These are phyloP conservation scores for Pelusios castaneus DNA, from an alignment of 2,113 vertebrate species.

Conservation along the genomic window DNA sequence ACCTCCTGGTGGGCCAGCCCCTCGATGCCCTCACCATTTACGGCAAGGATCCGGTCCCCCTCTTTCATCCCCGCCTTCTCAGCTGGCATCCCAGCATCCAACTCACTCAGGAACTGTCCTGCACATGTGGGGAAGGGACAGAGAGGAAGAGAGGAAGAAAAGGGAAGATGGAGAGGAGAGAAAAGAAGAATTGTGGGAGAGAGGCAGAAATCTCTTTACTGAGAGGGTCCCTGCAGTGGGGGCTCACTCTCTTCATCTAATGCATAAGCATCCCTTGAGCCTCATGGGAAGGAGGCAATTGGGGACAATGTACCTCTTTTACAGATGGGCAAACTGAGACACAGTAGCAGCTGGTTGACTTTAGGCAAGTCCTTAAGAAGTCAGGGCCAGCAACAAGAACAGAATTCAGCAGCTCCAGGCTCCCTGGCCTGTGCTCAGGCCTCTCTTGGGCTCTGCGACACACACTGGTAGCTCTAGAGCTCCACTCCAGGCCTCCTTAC, in stretches of 20 bases:
- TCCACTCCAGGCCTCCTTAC: constrained; percentile 71
- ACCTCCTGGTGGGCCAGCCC: constrained; percentile 84
- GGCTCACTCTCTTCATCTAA: not conserved
- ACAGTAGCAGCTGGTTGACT: not conserved
- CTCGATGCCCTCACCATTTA: constrained; percentile 88
- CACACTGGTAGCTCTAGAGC: not conserved
- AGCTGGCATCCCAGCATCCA: constrained; percentile 87
- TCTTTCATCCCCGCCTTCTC: constrained; percentile 88
- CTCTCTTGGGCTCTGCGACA: not conserved
- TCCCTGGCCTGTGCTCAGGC: accelerated
- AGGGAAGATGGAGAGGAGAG: not conserved
- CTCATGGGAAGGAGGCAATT: not conserved
- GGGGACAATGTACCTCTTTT: not conserved
- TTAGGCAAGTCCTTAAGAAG: accelerated
- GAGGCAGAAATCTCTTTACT: not conserved
- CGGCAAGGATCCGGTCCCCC: constrained; percentile 89
- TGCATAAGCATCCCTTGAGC: not conserved
- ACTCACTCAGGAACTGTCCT: constrained; percentile 90
- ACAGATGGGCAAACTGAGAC: not conserved
- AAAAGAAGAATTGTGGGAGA: not conserved
- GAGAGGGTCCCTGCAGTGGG: not conserved
- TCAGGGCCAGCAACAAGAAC: not conserved
- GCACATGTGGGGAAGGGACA: accelerated
- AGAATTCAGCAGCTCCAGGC: not conserved
- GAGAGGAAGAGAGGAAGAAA: not conserved